A percentile compares a stretch with the other conserved stretches of the same genome.
Evolutionary conservation across 2,797 vertebrate genomes (phyloP).

Genomic region (Euphonia xanthogaster): DNA sequence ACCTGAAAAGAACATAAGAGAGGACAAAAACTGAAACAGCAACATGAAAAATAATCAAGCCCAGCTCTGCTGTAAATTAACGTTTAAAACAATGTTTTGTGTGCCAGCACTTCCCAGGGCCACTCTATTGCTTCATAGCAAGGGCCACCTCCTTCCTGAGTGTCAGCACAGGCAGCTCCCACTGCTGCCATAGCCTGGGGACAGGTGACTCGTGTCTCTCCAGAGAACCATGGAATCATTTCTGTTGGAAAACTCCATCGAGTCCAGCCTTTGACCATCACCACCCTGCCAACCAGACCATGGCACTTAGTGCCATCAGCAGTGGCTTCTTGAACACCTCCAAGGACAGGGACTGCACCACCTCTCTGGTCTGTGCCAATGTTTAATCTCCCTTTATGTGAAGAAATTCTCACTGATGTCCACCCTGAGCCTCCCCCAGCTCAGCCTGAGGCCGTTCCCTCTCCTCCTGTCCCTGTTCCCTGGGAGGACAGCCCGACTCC

Average conservation of each 20-base stretch:
- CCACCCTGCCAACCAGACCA: accelerated
- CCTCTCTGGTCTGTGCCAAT: background rate
- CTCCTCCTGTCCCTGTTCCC: background rate
- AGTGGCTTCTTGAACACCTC: background rate
- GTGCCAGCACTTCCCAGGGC: background rate
- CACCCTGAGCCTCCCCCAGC: accelerated
- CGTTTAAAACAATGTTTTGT: background rate
- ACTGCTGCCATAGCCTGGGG: accelerated
- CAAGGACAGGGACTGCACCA: background rate
- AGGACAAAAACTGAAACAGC: background rate
- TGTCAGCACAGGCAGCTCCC: background rate
- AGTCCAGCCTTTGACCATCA: accelerated
- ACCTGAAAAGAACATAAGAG: accelerated
- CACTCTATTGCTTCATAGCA: background rate
- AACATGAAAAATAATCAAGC: background rate
- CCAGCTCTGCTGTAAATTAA: background rate
- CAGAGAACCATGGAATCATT: accelerated
- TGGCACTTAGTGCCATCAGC: accelerated
- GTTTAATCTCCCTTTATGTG: accelerated
- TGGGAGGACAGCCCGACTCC: accelerated
- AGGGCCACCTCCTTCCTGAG: background rate
- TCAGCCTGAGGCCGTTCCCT: background rate
- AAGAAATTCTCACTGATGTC: background rate
- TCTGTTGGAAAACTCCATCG: accelerated
- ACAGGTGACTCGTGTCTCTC: background rate